Conservation (phyloP, 2,113 vertebrate species). For the Pygoscelis adeliae region DNA sequence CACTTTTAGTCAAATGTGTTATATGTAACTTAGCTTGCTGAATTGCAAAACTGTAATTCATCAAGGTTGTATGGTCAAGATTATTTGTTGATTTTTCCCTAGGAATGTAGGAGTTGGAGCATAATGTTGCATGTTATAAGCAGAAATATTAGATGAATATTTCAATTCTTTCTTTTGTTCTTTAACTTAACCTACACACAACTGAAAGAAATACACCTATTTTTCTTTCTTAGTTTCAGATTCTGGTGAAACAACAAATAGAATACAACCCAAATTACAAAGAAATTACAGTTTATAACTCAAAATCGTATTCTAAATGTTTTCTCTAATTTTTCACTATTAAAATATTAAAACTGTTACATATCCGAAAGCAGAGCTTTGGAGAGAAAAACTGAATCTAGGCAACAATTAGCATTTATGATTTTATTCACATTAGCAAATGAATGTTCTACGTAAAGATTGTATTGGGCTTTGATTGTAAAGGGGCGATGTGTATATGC, state of each 20-base stretch:
- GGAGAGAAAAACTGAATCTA: background rate
- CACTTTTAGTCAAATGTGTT: background rate
- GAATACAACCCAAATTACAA: background rate
- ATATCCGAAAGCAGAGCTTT: background rate
- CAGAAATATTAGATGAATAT: background rate
- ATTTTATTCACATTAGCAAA: background rate
- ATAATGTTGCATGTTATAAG: background rate
- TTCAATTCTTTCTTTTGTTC: background rate
- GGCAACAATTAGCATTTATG: background rate
- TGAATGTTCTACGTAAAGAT: background rate
- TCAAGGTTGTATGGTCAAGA: background rate
- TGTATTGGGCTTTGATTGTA: background rate
- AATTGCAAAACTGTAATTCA: background rate
- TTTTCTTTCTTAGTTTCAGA: background rate
- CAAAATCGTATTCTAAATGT: background rate
- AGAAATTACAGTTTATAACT: background rate
- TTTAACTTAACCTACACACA: background rate
- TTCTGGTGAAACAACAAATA: background rate
- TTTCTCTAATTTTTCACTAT: background rate
- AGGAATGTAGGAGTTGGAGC: background rate
- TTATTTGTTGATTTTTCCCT: background rate
- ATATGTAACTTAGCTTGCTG: background rate
- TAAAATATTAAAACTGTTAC: background rate
- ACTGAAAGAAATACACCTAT: background rate
- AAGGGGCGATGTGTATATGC: background rate